A percentile compares a stretch with the other conserved stretches of the same genome.
These are phyloP conservation scores for Cataglyphis hispanica DNA, from an alignment of 1,140 invertebrate species.

Conservation along the genomic window DNA sequence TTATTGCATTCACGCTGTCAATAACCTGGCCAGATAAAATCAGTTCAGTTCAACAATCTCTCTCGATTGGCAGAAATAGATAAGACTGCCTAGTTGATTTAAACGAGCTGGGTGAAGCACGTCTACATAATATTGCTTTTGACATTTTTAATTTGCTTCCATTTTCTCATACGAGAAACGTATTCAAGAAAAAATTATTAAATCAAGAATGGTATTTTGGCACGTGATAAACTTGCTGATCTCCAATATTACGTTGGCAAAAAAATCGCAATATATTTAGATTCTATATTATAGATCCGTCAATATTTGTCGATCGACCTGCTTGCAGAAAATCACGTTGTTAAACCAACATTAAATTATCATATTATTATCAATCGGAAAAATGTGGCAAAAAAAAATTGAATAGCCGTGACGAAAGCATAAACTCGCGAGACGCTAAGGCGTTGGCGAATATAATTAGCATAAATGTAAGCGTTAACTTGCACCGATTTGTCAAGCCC, in stretches of 20 bases:
- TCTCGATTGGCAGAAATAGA: conserved; percentile 33
- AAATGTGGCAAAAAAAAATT: conserved; percentile 10
- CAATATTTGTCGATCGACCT: conserved; percentile 19
- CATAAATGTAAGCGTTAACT: conserved; percentile 23
- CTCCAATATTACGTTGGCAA: not conserved
- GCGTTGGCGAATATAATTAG: conserved; percentile 27
- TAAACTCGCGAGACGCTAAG: not conserved
- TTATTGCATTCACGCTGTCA: conserved; percentile 31
- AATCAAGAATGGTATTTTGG: not conserved
- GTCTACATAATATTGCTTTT: conserved; percentile 8
- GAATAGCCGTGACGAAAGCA: not conserved
- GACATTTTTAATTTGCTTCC: not conserved
- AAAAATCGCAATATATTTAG: not conserved
- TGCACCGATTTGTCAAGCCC: conserved; percentile 17
- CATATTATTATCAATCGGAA: conserved; percentile 17
- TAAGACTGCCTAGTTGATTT: not conserved
- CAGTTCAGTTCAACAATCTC: conserved; percentile 36
- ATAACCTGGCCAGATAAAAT: conserved; percentile 50
- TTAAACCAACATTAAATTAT: conserved; percentile 25
- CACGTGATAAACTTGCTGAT: not conserved
- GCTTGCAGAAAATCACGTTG: not conserved
- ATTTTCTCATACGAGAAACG: not conserved
- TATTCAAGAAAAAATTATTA: not conserved
- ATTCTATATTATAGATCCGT: conserved; percentile 3
- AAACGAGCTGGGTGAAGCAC: conserved; percentile 5